Conservation (phyloP, 2,888 invertebrate species). For the Bombyx huttoni region DNA sequence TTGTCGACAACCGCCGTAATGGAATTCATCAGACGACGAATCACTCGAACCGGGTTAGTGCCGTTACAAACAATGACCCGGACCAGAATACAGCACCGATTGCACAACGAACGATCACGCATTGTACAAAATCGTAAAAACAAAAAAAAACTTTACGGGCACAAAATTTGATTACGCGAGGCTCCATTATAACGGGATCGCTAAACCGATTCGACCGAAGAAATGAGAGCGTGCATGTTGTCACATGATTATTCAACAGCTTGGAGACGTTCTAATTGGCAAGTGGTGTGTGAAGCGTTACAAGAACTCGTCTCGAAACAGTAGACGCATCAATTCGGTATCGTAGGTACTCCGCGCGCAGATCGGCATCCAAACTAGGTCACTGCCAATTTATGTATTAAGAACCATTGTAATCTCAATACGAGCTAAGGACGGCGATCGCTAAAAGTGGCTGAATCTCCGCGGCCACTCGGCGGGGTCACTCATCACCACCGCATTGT, state of each 20-base stretch:
- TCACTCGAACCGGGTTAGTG: conserved; percentile 3
- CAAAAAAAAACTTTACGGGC: conserved; percentile 20
- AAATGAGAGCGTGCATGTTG: conserved; percentile 20
- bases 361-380: conserved; percentile 29
- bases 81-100: conserved; percentile 15
- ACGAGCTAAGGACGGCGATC: conserved; percentile 10
- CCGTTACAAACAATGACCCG: conserved; percentile 1
- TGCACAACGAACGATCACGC: conserved; percentile 38
- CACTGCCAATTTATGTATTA: conserved; percentile 46
- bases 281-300: conserved; percentile 19
- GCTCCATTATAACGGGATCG: conserved; percentile 21
- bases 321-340: neutral
- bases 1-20: neutral
- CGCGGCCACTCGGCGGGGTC: conserved; percentile 19
- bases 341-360: neutral
- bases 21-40: neutral
- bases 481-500: conserved; percentile 32
- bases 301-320: conserved; percentile 1
- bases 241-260: conserved; percentile 22
- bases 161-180: conserved; percentile 14
- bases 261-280: conserved; percentile 27
- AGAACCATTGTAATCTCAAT: conserved; percentile 43
- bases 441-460: conserved; percentile 12
- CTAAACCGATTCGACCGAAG: conserved; percentile 17
- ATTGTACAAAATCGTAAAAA: conserved; percentile 16